phyloP scores from a whole-genome alignment of 1,140 invertebrate genomes.

The Hyphantria cunea region DNA sequence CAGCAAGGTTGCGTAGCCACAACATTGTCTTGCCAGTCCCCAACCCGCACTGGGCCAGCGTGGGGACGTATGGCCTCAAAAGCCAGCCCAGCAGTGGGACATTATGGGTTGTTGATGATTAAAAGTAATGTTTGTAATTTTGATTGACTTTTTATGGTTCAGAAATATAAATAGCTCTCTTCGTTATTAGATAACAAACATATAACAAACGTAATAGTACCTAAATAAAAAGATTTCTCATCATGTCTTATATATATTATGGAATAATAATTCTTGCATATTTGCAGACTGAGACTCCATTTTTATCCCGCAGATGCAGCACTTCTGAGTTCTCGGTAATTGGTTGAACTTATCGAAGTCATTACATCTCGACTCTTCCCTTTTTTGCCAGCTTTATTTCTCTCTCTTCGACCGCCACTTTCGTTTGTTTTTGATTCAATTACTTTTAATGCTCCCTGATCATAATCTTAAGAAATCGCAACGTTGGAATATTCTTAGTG shows the following conservation, averaged over 20 bases:
- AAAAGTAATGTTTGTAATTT: too few species aligned
- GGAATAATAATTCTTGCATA: constrained; percentile 63
- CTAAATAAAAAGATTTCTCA: constrained; percentile 44
- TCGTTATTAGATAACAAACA: too few species aligned
- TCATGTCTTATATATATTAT: constrained; percentile 48
- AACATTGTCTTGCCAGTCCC: too few species aligned
- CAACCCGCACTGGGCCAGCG: too few species aligned
- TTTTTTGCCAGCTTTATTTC: constrained; percentile 70
- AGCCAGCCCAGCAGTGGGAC: too few species aligned
- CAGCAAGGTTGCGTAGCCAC: too few species aligned
- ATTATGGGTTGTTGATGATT: too few species aligned
- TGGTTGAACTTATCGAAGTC: constrained; percentile 78
- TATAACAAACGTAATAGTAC: neutral
- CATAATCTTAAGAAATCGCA: constrained; percentile 47
- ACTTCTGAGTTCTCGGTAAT: constrained; percentile 71
- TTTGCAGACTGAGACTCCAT: constrained; percentile 67
- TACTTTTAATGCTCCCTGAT: constrained; percentile 63
- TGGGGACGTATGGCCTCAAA: too few species aligned
- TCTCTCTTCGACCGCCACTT: constrained; percentile 58
- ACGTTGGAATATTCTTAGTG: constrained; percentile 36
- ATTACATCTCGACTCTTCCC: constrained; percentile 76
- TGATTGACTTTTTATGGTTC: too few species aligned
- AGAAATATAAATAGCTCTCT: too few species aligned
- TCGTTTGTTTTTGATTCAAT: constrained; percentile 78
- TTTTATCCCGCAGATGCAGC: constrained; percentile 74